Evolutionary conservation across 2,888 invertebrate species (phyloP), one percentile per base, ranked within the genome.

Genomic region (Onthophagus sagittarius): DNA sequence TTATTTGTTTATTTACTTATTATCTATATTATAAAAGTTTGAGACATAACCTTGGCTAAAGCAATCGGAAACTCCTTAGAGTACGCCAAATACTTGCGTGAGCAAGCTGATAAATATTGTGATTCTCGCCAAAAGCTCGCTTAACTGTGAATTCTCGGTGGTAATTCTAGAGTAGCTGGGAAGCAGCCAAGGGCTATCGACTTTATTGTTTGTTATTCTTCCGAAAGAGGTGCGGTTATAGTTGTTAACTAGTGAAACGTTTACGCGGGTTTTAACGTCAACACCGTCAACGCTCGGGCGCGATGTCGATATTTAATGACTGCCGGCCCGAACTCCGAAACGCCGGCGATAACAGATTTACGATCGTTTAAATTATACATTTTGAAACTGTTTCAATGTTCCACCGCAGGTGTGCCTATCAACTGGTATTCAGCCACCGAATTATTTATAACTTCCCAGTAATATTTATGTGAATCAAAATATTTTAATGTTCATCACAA

Each of bases 101-200:
- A 53, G 39, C 39, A 53, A 53, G 39, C 39, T 53, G 39, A 53
- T 53, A 53, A 53, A 53, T 53, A 53, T 53, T 53, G 39, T 11
- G 39, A 53, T 53, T 53, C 39, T 11, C 39, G 39, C 39, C 39
- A 53, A 53, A 62, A 53, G 71, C 76, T 64, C 74, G 75, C 76
- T 75, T 74, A 75, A 53, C 39, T 2, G 39, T 53, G 39, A 53
- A 53, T 53, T 53, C 39, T 7, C 39, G 71, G 70, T 73, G 74
- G 74, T 73, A 69, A 63, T 71, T 67, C 67, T 74, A 76, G 75
- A 75, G 76, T 77, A 77, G 71, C 77, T 77, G 77, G 77, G 77
- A 62, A 23, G 33, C 69, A 71, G 77, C 77, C 77, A 77, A 77
- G 70, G 73, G 75, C 74, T 70, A 70, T 74, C 73, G 75, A 76